phyloP scores from a whole-genome alignment of 2,888 invertebrate genomes.

The Ectropis crepuscularia region DNA sequence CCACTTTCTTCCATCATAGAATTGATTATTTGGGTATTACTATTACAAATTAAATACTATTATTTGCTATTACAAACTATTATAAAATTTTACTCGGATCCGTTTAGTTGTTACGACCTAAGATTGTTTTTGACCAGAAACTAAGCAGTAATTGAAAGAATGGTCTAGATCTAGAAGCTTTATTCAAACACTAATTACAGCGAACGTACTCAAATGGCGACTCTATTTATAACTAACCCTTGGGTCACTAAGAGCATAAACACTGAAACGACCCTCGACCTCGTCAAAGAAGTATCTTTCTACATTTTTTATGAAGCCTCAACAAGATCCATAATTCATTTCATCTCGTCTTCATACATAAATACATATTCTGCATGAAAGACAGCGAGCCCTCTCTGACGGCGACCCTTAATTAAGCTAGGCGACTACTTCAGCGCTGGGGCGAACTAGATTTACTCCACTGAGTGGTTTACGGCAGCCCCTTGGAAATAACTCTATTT shows the following conservation, averaged over 20 bases:
- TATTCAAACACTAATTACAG: not conserved
- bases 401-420: constrained; percentile 20
- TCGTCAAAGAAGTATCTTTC: constrained; percentile 22
- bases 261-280: not conserved
- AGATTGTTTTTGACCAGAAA: not conserved
- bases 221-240: not conserved
- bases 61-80: no score
- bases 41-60: no score
- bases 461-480: not conserved
- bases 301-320: constrained; percentile 25
- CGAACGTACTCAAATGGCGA: not conserved
- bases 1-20: no score
- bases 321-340: constrained; percentile 25
- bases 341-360: constrained; percentile 19
- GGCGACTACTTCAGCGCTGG: constrained; percentile 8
- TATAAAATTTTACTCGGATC: no score
- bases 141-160: no score
- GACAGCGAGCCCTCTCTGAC: not conserved
- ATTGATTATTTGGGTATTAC: no score
- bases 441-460: constrained; percentile 13
- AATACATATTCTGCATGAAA: constrained; percentile 20
- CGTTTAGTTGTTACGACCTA: no score
- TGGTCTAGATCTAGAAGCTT: no score
- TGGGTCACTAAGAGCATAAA: constrained; percentile 3
- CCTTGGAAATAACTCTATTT: not conserved